These are phyloP conservation scores for Drosophila pandora DNA, from an alignment of 1,140 invertebrate genomes.

Conservation along the genomic window DNA sequence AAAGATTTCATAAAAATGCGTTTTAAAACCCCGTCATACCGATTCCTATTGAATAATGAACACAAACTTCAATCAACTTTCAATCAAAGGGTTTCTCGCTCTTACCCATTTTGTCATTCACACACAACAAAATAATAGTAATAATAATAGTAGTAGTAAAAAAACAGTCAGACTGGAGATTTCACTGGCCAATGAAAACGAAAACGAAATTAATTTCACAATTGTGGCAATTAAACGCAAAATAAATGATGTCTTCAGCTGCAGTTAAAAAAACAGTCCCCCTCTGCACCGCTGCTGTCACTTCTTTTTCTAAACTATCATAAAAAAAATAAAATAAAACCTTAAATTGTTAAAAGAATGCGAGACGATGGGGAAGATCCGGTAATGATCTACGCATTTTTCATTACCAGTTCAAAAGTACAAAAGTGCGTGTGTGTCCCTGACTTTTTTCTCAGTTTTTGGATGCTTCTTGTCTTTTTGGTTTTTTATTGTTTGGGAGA, in stretches of 20 bases:
- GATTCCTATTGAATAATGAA: slow-evolving; percentile 24
- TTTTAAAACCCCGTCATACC: neutral
- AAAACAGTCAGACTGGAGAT: slow-evolving; percentile 42
- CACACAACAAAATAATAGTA: neutral
- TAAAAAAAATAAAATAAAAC: slow-evolving; percentile 44
- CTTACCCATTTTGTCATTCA: slow-evolving; percentile 23
- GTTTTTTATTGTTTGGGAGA: slow-evolving; percentile 19
- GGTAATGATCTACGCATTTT: slow-evolving; percentile 76
- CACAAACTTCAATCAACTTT: slow-evolving; percentile 8
- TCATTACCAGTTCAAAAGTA: slow-evolving; percentile 38
- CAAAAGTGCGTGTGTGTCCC: slow-evolving; percentile 30
- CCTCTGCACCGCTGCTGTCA: neutral
- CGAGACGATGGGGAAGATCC: slow-evolving; percentile 41
- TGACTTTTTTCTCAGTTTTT: neutral
- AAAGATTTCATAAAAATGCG: neutral
- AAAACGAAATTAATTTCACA: slow-evolving; percentile 80
- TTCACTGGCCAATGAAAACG: slow-evolving; percentile 73
- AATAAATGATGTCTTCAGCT: slow-evolving; percentile 71
- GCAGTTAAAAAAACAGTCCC: slow-evolving; percentile 37
- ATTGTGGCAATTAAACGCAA: slow-evolving; percentile 78
- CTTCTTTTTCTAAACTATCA: neutral
- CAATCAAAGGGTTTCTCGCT: slow-evolving; percentile 12
- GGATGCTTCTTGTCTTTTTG: slow-evolving; percentile 4
- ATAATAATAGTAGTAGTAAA: neutral
- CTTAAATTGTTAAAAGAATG: slow-evolving; percentile 16